These are phyloP conservation scores for Pipistrellus nathusii DNA, from an alignment of 2,797 vertebrate genomes.

Conservation along the genomic window DNA sequence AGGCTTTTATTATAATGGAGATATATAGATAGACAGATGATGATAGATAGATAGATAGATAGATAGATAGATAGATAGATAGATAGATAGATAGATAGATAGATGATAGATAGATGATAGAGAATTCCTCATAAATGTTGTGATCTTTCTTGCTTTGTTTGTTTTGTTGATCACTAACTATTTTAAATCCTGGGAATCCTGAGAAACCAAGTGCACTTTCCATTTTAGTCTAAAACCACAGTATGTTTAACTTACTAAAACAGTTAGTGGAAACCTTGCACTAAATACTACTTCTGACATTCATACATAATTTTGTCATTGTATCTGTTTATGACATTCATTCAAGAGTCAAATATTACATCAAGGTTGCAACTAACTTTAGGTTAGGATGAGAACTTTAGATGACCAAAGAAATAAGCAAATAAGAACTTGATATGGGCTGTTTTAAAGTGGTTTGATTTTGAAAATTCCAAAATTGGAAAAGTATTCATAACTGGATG, in stretches of 20 bases:
- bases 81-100: too few species aligned
- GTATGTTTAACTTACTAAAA: conserved; percentile 67
- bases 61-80: too few species aligned
- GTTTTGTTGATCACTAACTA: conserved; percentile 42
- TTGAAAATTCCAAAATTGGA: conserved; percentile 69
- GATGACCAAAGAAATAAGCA: conserved; percentile 51
- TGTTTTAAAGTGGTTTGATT: conserved; percentile 66
- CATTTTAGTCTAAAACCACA: conserved; percentile 68
- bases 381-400: conserved; percentile 54
- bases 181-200: conserved; percentile 72
- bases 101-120: too few species aligned
- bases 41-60: too few species aligned
- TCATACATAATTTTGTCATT: conserved; percentile 72
- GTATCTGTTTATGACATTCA: conserved; percentile 68
- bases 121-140: background rate
- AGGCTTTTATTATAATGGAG: too few species aligned
- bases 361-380: conserved; percentile 69
- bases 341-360: conserved; percentile 70
- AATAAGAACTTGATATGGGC: conserved; percentile 54
- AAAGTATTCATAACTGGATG: conserved; percentile 67
- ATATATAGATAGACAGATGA: too few species aligned
- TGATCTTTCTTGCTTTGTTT: conserved; percentile 38
- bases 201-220: conserved; percentile 65
- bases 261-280: conserved; percentile 72
- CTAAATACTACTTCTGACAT: conserved; percentile 84